These are phyloP conservation scores for Galemys pyrenaicus DNA, from an alignment of 2,113 vertebrate genomes.

Conservation along the genomic window DNA sequence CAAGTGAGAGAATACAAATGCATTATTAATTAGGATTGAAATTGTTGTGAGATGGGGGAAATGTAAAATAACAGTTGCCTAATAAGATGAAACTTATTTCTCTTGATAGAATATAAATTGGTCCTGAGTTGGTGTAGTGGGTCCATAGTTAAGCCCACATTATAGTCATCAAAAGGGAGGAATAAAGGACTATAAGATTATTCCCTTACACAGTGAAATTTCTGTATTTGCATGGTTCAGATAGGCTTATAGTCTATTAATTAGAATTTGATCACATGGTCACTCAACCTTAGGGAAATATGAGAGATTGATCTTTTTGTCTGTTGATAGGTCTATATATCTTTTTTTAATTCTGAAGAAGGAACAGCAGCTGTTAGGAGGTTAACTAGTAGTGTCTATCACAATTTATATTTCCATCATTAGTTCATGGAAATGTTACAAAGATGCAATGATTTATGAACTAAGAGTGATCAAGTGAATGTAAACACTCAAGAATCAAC, in stretches of 20 bases:
- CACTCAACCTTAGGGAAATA: background rate
- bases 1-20: background rate
- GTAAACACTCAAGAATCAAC: background rate
- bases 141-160: background rate
- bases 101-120: background rate
- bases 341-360: background rate
- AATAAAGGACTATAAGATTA: background rate
- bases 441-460: background rate
- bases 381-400: background rate
- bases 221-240: background rate
- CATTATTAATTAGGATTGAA: background rate
- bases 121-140: rapidly evolving
- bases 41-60: background rate
- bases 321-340: background rate
- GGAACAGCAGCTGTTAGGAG: background rate
- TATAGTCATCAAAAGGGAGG: background rate
- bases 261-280: background rate
- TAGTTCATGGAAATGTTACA: too few relatives aligned
- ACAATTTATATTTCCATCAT: too few relatives aligned
- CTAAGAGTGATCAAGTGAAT: background rate
- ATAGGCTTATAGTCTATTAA: background rate
- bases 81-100: background rate
- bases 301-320: background rate
- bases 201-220: background rate
- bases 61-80: background rate